A percentile compares a stretch with the other conserved stretches of the same genome.
These are phyloP conservation scores for Coleophora flavipennella DNA, from an alignment of 2,888 invertebrate genomes.

Conservation along the genomic window DNA sequence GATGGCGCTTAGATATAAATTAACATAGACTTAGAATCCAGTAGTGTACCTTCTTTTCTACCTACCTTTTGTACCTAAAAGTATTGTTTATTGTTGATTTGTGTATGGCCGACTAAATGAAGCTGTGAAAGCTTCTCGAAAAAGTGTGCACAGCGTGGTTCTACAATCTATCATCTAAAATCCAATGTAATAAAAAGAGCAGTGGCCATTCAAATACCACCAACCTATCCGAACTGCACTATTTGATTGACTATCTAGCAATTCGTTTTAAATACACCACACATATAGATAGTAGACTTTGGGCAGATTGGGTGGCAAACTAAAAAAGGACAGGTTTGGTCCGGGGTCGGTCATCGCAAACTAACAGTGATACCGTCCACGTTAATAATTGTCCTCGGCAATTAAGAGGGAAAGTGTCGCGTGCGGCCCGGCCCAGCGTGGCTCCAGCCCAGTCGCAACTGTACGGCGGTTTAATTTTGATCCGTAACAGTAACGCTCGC, in stretches of 20 bases:
- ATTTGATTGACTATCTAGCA: conserved; percentile 13
- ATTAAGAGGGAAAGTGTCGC: conserved; percentile 25
- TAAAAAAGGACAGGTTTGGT: conserved; percentile 13
- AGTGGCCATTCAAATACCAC: no score
- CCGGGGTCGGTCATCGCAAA: conserved; percentile 29
- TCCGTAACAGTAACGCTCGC: conserved; percentile 2
- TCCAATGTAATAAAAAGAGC: no score
- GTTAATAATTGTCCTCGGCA: conserved; percentile 39
- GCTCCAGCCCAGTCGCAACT: conserved; percentile 2
- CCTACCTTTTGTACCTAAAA: no score
- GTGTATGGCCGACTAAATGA: no score
- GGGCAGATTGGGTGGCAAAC: conserved; percentile 8
- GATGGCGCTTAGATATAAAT: no score
- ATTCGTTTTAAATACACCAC: conserved; percentile 32
- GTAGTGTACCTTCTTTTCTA: no score
- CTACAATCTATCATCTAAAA: no score
- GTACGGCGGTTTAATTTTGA: conserved; percentile 4
- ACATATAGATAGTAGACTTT: conserved; percentile 22
- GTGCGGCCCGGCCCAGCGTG: neutral
- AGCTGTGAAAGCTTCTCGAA: no score
- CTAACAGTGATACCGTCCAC: conserved; percentile 35
- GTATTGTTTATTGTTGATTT: no score
- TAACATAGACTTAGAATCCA: no score
- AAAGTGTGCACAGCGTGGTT: no score
- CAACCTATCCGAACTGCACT: neutral